phyloP scores from a whole-genome alignment of 2,888 invertebrate genomes.

The Tineola bisselliella region DNA sequence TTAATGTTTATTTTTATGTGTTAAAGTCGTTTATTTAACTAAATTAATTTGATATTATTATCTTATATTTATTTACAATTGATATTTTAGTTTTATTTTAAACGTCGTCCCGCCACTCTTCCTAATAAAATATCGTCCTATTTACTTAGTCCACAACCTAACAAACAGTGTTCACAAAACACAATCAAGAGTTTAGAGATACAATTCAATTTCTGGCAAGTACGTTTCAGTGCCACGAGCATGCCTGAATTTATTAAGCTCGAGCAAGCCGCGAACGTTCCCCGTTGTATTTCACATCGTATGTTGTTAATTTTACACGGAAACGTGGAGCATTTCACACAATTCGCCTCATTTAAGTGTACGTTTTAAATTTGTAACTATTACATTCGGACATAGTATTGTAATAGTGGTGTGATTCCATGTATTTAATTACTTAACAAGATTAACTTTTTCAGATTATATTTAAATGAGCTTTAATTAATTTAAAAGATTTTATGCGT shows the following conservation, averaged over 20 bases:
- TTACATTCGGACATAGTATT: neutral
- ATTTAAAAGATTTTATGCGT: no score
- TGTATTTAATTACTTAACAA: no score
- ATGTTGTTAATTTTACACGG: slow-evolving; percentile 32
- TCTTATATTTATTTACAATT: no score
- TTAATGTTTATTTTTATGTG: no score
- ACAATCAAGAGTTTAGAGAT: slow-evolving; percentile 12
- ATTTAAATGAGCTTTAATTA: no score
- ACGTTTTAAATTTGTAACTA: neutral
- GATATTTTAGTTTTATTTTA: no score
- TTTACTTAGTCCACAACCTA: neutral
- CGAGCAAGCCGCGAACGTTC: slow-evolving; percentile 16
- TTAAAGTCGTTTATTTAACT: no score
- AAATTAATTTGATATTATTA: no score
- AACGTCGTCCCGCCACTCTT: no score
- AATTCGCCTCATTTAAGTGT: slow-evolving; percentile 15
- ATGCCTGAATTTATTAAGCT: slow-evolving; percentile 30
- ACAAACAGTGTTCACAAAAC: neutral
- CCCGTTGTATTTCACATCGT: slow-evolving; percentile 25
- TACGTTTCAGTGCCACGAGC: slow-evolving; percentile 19
- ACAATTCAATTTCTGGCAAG: slow-evolving; percentile 13
- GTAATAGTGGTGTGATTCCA: neutral
- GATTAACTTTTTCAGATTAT: no score
- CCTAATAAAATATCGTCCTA: no score
- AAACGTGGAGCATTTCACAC: slow-evolving; percentile 31